Evolutionary conservation across 2,888 invertebrate species (phyloP), one percentile per base, ranked within the genome.

Genomic region (Biston betularia): DNA sequence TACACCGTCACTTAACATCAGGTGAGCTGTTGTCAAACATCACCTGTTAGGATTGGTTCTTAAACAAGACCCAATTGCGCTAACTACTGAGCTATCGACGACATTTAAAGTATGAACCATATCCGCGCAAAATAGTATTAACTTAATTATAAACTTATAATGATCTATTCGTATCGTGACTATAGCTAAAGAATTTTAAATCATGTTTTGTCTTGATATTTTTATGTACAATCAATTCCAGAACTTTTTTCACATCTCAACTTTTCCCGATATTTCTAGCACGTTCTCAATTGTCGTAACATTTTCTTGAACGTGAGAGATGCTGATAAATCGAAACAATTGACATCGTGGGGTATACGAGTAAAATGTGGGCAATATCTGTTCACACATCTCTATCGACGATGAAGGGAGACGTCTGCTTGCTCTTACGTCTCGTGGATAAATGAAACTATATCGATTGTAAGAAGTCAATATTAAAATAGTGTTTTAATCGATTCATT

Each of bases 291-390:
- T 56, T 60, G 61, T 57, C 50, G 46, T 35, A 40, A 57, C 52
- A 57, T 61, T 53, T 14, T 8, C 14, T 48, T 24, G 45, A 40
- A 65, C 65, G 61, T 56, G 60, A 38, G 40, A 52, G 45, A 52
- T 46, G n/a, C 52, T 45, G 58, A 42, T 10, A 64, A 45, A 64
- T 58, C 57, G 57, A 58, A 58, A 58, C 57, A 52, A 57, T 64
- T 40, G 57, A 58, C 63, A 53, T 45, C 7, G 14, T 1, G 56
- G 56, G 45, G 45, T 34, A 45, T 6, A 4, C 38, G 38, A 38
- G 38, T 56, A 56, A 45, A 45, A 56, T 10, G n/a, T 6, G 44
- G 40, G 14, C 7, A 35, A 55, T 45, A 55, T 55, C 55, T 33
- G 34, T 34, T n/a, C 56, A 14, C 12, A 33, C 56, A 14, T 42